Evolutionary conservation across 2,113 vertebrate species (phyloP).

Genomic region (Pedionomus torquatus): DNA sequence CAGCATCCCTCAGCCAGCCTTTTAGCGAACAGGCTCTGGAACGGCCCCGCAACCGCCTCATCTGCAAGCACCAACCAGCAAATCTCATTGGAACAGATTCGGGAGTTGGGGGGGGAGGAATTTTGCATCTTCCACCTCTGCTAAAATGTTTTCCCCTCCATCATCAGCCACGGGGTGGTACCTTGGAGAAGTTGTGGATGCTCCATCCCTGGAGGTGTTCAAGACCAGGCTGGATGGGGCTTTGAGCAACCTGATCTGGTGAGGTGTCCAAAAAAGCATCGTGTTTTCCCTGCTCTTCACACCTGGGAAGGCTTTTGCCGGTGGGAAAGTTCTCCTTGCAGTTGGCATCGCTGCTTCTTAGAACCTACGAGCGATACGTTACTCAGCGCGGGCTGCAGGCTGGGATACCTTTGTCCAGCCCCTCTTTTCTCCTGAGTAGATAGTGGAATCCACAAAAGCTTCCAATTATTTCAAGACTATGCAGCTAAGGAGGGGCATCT

Average conservation of each 20-base stretch:
- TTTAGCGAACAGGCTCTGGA: background rate
- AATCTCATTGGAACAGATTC: constrained; percentile 8
- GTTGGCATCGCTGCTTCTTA: background rate
- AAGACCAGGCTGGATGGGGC: too few relatives aligned
- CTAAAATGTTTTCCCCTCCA: background rate
- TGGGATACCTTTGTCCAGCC: background rate
- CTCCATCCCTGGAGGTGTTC: too few relatives aligned
- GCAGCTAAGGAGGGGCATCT: constrained; percentile 14
- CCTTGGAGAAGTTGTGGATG: background rate
- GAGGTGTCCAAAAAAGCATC: background rate
- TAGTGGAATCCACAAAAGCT: constrained; percentile 41
- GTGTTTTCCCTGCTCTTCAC: background rate
- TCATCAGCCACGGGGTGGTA: rapidly evolving
- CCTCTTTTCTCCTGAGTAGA: background rate
- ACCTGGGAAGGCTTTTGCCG: background rate
- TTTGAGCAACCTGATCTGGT: too few relatives aligned
- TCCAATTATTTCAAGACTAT: constrained; percentile 65
- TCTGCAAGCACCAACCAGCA: background rate
- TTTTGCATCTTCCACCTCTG: background rate
- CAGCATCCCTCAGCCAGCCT: constrained; percentile 10
- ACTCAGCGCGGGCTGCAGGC: background rate
- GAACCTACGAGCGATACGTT: background rate
- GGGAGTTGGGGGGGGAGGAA: background rate
- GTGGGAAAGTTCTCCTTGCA: background rate
- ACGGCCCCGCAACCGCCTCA: background rate